phyloP scores from a whole-genome alignment of 2,113 vertebrate genomes.

The Carlito syrichta region DNA sequence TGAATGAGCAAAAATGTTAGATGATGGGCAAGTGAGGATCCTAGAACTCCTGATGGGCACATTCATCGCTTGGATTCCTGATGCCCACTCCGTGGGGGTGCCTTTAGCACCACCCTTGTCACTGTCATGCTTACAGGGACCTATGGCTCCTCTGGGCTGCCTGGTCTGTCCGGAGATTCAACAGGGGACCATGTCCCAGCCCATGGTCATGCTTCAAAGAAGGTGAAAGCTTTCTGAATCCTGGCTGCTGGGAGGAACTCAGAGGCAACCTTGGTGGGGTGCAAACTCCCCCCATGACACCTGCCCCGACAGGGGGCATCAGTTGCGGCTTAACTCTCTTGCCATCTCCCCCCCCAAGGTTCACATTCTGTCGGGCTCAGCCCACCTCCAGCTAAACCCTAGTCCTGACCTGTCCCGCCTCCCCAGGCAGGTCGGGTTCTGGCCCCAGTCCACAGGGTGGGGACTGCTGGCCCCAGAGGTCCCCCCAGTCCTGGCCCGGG shows the following conservation, averaged over 20 bases:
- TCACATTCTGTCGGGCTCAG: background rate
- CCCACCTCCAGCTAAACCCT: background rate
- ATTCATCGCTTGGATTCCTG: background rate
- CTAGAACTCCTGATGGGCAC: background rate
- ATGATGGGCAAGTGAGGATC: fast-evolving
- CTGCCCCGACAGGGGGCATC: background rate
- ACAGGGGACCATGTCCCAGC: background rate
- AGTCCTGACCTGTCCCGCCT: background rate
- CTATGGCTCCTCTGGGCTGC: background rate
- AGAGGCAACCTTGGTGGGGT: background rate
- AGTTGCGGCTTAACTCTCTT: background rate
- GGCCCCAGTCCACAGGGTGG: too few relatives aligned
- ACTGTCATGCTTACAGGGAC: background rate
- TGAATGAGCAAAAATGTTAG: background rate
- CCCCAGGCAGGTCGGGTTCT: background rate
- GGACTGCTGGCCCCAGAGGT: background rate
- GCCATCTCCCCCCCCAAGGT: background rate
- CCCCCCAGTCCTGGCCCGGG: background rate
- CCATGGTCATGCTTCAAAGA: background rate
- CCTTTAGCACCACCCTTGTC: too few relatives aligned
- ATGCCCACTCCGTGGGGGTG: too few relatives aligned
- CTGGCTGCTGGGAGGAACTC: background rate
- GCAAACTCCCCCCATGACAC: background rate
- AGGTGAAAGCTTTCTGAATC: background rate
- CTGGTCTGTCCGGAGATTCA: background rate